A percentile compares a stretch with the other conserved stretches of the same genome.
Evolutionary conservation across 2,113 vertebrate species (phyloP).

Genomic region (Chiloscyllium plagiosum): DNA sequence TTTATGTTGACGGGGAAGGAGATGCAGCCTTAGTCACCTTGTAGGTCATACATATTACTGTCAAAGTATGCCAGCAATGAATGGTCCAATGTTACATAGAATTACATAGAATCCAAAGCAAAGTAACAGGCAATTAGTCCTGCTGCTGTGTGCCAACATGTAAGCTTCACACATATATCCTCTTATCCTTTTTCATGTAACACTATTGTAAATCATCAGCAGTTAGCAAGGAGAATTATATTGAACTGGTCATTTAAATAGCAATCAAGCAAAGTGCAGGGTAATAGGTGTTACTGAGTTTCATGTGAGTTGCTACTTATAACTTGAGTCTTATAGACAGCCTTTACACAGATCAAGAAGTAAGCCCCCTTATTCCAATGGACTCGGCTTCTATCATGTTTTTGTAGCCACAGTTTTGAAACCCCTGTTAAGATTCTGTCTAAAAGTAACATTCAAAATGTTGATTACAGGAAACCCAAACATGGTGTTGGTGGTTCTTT

Average conservation of each 20-base stretch:
- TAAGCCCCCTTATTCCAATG: background rate
- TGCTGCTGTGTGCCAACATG: background rate
- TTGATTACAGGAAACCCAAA: background rate
- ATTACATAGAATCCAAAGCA: background rate
- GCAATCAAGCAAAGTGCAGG: background rate
- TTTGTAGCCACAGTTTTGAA: background rate
- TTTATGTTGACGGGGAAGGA: background rate
- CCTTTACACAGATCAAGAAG: background rate
- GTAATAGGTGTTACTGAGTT: background rate
- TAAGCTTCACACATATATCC: background rate
- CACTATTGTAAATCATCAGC: background rate
- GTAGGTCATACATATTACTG: background rate
- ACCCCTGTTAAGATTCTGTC: background rate
- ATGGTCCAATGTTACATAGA: background rate
- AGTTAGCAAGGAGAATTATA: background rate
- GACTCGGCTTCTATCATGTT: background rate
- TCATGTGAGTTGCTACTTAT: background rate
- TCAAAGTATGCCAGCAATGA: background rate
- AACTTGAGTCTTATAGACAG: background rate
- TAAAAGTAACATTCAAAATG: background rate
- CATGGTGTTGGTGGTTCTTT: background rate
- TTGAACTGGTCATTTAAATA: background rate
- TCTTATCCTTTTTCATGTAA: background rate
- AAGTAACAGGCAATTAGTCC: background rate
- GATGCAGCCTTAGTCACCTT: background rate